Conservation (phyloP, 2,797 vertebrate genomes). For the Poeciliopsis turneri region DNA sequence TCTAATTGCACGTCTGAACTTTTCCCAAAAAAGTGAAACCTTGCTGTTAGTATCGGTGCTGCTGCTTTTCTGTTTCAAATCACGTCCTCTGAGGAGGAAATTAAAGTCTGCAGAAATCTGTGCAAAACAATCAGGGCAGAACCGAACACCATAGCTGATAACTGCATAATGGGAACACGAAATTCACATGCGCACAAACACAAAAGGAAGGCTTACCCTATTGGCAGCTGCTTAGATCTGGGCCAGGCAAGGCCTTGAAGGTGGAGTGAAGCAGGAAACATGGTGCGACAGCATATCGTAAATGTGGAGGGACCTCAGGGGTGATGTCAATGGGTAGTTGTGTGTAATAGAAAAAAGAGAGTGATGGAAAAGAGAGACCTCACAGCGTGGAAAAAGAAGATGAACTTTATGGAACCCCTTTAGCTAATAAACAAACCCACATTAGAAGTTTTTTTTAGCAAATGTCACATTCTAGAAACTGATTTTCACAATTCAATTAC, state of each 20-base stretch:
- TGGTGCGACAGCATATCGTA: constrained; percentile 54
- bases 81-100: background rate
- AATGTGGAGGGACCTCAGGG: constrained; percentile 52
- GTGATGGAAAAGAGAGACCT: constrained; percentile 10
- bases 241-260: constrained; percentile 61
- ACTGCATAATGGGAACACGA: constrained; percentile 10
- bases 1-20: constrained; percentile 37
- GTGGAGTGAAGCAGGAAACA: constrained; percentile 54
- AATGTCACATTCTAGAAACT: background rate
- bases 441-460: constrained; percentile 11
- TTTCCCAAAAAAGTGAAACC: constrained; percentile 12
- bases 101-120: background rate
- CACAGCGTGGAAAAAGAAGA: constrained; percentile 14
- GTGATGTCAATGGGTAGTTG: constrained; percentile 34
- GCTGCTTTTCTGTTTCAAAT: constrained; percentile 6
- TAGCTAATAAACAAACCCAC: constrained; percentile 25
- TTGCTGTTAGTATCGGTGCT: constrained; percentile 17
- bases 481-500: background rate
- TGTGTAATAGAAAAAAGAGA: constrained; percentile 36
- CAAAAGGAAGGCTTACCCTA: constrained; percentile 32
- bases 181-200: background rate
- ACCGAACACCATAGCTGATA: constrained; percentile 3
- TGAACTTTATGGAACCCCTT: constrained; percentile 30
- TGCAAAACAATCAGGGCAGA: constrained; percentile 28
- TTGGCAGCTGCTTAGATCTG: constrained; percentile 53